Conservation (phyloP, 2,113 vertebrate species). For the Xenopus laevis region DNA sequence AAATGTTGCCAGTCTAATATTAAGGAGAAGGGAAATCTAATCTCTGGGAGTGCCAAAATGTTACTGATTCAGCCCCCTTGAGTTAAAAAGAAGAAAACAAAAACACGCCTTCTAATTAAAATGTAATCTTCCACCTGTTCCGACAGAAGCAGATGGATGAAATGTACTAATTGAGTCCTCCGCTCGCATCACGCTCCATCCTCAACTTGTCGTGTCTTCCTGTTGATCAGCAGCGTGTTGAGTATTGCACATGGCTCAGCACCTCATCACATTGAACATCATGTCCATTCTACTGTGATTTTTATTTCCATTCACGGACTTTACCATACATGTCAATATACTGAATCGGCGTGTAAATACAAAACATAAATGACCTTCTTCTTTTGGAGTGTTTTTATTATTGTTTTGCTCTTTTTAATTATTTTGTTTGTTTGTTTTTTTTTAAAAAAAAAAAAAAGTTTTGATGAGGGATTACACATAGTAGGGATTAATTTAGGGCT, state of each 20-base stretch:
- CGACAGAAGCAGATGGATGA: constrained; percentile 1
- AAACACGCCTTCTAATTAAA: not conserved
- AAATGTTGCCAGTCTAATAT: too few species aligned
- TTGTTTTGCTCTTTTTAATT: not conserved
- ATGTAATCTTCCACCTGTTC: constrained; percentile 1
- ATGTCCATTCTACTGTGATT: constrained; percentile 2
- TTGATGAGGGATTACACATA: not conserved
- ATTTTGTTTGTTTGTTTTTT: not conserved
- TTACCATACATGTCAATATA: not conserved
- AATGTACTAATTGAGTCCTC: not conserved
- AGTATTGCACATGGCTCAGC: not conserved
- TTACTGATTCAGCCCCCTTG: too few species aligned
- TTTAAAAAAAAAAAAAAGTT: too few species aligned
- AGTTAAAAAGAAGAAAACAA: too few species aligned
- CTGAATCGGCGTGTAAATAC: not conserved
- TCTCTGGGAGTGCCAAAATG: too few species aligned
- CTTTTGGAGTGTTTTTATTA: not conserved
- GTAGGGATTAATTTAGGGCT: not conserved
- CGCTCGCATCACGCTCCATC: not conserved
- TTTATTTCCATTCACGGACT: not conserved
- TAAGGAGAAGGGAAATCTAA: too few species aligned
- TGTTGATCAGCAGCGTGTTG: not conserved
- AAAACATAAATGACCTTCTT: not conserved
- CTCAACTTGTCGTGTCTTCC: constrained; percentile 3
- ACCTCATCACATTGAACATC: constrained; percentile 9